Conservation (phyloP, 2,888 invertebrate genomes). For the Oegoconia quadripuncta region DNA sequence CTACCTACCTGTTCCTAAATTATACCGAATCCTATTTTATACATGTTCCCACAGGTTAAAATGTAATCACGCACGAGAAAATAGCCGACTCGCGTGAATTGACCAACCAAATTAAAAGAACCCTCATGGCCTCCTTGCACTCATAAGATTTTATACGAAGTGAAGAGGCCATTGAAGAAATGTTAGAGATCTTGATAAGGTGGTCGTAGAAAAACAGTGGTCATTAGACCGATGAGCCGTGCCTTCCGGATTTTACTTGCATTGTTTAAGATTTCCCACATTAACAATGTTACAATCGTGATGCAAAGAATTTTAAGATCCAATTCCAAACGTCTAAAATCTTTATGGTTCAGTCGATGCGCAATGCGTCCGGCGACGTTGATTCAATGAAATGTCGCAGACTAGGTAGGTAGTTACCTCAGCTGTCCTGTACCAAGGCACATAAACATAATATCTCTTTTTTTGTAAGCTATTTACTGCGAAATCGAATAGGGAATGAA, state of each 20-base stretch:
- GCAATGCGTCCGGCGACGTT: too few species aligned
- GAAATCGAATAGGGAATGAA: too few species aligned
- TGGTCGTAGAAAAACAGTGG: constrained; percentile 38
- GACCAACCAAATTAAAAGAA: constrained; percentile 28
- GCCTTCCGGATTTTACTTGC: constrained; percentile 56
- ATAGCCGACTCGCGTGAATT: constrained; percentile 45
- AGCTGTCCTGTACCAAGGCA: too few species aligned
- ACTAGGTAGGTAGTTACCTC: too few species aligned
- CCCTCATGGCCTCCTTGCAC: constrained; percentile 19
- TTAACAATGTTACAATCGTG: constrained; percentile 31
- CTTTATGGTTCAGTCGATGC: too few species aligned
- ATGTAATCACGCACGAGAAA: constrained; percentile 44
- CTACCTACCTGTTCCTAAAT: constrained; percentile 9
- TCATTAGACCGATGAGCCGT: constrained; percentile 66
- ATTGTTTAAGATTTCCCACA: constrained; percentile 66
- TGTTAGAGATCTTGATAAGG: constrained; percentile 19
- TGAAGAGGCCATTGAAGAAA: constrained; percentile 5
- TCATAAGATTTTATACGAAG: constrained; percentile 5
- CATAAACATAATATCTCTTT: too few species aligned
- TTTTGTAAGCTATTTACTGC: too few species aligned
- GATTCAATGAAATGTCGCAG: too few species aligned
- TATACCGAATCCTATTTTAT: constrained; percentile 14
- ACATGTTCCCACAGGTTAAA: constrained; percentile 20
- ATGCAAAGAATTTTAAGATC: background rate
- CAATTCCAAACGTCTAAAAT: too few species aligned